These are phyloP conservation scores for Alectura lathami DNA, from an alignment of 2,113 vertebrate species.

Conservation along the genomic window DNA sequence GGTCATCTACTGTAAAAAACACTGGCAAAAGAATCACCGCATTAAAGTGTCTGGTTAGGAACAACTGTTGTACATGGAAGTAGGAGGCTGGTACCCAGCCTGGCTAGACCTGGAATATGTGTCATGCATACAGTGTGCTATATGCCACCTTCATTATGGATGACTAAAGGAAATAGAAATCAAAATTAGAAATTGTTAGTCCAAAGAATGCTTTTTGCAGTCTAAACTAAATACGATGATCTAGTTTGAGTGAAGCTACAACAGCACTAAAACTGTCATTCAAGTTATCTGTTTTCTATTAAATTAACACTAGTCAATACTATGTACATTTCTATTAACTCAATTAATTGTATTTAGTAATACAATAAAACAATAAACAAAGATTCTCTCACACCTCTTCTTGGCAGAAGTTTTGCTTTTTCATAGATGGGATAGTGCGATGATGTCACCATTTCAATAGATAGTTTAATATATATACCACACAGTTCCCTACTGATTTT, in stretches of 20 bases:
- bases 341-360: not conserved
- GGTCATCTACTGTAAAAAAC: not conserved
- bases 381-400: not conserved
- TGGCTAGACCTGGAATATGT: not conserved
- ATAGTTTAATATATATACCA: not conserved
- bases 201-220: not conserved
- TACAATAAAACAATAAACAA: not conserved
- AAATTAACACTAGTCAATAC: not conserved
- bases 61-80: not conserved
- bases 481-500: not conserved
- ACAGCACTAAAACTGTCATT: not conserved
- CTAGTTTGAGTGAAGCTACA: not conserved
- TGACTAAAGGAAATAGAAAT: not conserved
- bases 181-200: not conserved
- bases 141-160: not conserved
- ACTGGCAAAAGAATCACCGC: not conserved
- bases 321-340: not conserved
- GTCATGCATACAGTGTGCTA: not conserved
- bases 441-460: not conserved
- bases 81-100: not conserved
- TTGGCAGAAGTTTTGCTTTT: not conserved
- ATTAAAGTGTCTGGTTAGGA: not conserved
- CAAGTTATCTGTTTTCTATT: not conserved
- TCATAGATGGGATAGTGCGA: not conserved
- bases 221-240: not conserved